Evolutionary conservation across 2,888 invertebrate genomes (phyloP).

Genomic region (Oxystoma pomonae): DNA sequence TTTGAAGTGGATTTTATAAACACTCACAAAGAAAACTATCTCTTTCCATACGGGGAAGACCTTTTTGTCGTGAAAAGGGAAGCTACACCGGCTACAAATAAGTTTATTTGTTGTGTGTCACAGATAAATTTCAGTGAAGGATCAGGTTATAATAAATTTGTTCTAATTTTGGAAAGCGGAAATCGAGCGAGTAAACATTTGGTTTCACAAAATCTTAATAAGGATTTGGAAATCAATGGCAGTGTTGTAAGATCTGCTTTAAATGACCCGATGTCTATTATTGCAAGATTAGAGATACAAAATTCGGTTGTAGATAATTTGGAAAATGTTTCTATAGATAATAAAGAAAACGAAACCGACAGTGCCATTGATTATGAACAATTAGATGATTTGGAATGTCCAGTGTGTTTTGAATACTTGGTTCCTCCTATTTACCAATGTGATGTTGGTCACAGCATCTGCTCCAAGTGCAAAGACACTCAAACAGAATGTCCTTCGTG

Average conservation of each 20-base stretch:
- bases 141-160: conserved; percentile 21
- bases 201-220: conserved; percentile 19
- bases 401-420: conserved; percentile 41
- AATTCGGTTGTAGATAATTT: conserved; percentile 1
- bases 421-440: conserved; percentile 42
- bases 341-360: background rate
- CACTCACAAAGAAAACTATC: conserved; percentile 35
- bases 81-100: conserved; percentile 27
- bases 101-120: conserved; percentile 33
- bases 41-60: conserved; percentile 33
- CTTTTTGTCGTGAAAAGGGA: conserved; percentile 35
- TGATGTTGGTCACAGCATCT: conserved; percentile 37
- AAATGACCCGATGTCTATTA: conserved; percentile 29
- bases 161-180: conserved; percentile 25
- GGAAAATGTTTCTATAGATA: background rate
- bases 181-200: conserved; percentile 18
- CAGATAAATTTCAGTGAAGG: conserved; percentile 26
- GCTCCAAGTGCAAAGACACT: conserved; percentile 33
- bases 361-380: conserved; percentile 8
- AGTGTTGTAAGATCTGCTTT: conserved; percentile 21
- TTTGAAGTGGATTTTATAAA: conserved; percentile 40
- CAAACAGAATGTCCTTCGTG: conserved; percentile 38
- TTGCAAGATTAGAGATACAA: conserved; percentile 28
- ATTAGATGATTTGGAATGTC: conserved; percentile 36
- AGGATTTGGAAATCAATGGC: conserved; percentile 26